These are phyloP conservation scores for Desmodus rotundus DNA, from an alignment of 2,113 vertebrate species.

Conservation along the genomic window DNA sequence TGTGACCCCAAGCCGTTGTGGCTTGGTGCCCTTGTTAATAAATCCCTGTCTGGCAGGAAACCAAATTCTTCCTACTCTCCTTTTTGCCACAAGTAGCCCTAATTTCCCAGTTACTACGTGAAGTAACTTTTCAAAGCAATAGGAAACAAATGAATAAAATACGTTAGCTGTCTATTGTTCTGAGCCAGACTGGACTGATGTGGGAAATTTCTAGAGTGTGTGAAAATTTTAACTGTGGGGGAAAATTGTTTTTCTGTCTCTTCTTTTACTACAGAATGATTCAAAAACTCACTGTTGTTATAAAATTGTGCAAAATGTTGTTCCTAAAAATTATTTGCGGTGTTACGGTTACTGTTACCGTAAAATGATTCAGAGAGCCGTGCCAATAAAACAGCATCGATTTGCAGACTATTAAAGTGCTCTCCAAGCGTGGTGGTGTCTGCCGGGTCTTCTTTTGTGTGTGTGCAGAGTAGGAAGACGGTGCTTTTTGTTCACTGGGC, in stretches of 20 bases:
- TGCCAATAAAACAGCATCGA: slow-evolving; percentile 18
- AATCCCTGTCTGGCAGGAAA: neutral
- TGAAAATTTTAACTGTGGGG: neutral
- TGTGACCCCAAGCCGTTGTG: neutral
- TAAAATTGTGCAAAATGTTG: neutral
- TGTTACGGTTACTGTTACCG: neutral
- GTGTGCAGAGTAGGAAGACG: neutral
- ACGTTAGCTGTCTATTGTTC: neutral
- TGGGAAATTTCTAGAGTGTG: neutral
- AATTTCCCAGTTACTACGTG: neutral
- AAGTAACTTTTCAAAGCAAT: slow-evolving; percentile 13
- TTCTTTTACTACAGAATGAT: neutral
- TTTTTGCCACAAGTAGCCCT: neutral
- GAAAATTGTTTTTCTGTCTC: neutral
- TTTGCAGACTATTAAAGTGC: slow-evolving; percentile 37
- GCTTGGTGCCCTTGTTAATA: neutral
- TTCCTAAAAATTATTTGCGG: neutral
- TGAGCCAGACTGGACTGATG: slow-evolving; percentile 22
- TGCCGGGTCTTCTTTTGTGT: neutral
- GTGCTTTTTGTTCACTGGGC: neutral
- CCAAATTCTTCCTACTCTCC: neutral
- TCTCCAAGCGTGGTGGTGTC: neutral
- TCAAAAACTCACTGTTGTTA: neutral
- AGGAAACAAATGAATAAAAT: neutral
- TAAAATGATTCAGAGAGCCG: neutral